These are phyloP conservation scores for fruit fly (Drosophila melanogaster) DNA, from an alignment of 1,140 invertebrate genomes.

Conservation along the genomic window DNA sequence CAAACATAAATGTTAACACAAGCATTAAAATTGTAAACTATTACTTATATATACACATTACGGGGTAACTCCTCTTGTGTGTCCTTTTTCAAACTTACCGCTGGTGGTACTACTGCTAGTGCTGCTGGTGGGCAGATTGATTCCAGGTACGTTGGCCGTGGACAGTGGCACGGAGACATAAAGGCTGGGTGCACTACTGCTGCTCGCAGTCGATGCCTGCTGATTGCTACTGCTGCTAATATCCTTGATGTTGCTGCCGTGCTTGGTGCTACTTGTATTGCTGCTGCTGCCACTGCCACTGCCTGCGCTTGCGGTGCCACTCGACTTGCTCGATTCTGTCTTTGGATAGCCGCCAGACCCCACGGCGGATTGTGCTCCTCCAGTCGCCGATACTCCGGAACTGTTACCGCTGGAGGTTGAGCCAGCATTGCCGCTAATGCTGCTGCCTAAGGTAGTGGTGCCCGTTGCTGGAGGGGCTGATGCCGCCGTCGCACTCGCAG, in stretches of 20 bases:
- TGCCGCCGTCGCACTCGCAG: conserved; percentile 50
- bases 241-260: conserved; percentile 47
- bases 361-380: conserved; percentile 4
- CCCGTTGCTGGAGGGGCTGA: conserved; percentile 35
- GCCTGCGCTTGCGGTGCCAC: conserved; percentile 17
- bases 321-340: conserved; percentile 50
- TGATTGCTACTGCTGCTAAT: conserved; percentile 18
- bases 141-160: conserved; percentile 84
- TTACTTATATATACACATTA: too few species aligned
- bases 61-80: too few species aligned
- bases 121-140: conserved; percentile 73
- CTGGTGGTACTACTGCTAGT: conserved; percentile 35
- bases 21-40: too few species aligned
- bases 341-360: conserved; percentile 43
- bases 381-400: conserved; percentile 12
- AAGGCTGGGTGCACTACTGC: conserved; percentile 70
- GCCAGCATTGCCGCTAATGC: conserved; percentile 18
- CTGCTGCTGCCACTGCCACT: conserved; percentile 23
- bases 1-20: not conserved
- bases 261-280: conserved; percentile 44
- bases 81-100: conserved; percentile 27
- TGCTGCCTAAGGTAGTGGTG: conserved; percentile 41
- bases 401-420: conserved; percentile 13
- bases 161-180: conserved; percentile 83
- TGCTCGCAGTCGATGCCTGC: conserved; percentile 31